Base-by-base conservation (phyloP, 2,797 vertebrate species). In the Botia almorhae region DNA sequence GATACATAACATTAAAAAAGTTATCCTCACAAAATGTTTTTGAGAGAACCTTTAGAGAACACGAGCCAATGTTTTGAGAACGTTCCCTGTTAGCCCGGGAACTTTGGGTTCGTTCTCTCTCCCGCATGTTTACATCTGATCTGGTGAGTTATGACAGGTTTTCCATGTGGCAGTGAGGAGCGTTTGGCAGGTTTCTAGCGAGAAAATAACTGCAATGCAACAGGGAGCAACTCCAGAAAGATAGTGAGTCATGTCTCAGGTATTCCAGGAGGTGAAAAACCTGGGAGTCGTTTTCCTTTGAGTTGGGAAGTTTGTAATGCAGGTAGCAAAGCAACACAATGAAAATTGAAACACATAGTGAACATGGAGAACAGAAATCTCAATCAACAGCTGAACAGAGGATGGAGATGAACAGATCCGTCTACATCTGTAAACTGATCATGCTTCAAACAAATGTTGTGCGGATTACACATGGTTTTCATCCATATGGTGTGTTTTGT, bases 201-300 rank as follows among this genome's bases (percentile, higher is more conserved):
- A 68, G 56, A 82, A 74, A 82, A 82, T 83, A 83, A 70, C 81
- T 60, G 76, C 69, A 78, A 56, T 78, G 29, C 75, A 74, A 63
- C 29, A 80, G 74, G 46, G 82, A 82, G 72, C 36, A 61, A 61
- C 36, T 74, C 56, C 61, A 61, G 55, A 82, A 84, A 81, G 46
- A 43, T 23, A 67, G 43, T 75, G 36, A 64, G 81, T 81, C 74
- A 81, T 74, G 76, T 74, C 55, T 70, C 65, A 43, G 50, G 68
- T 69, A 74, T 58, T 80, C 26, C 64, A 60, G 48, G 74, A 50
- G 71, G 63, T 68, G 74, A 69, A 79, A 58, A 53, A 65, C 10
- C 72, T 71, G 33, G 13, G 19, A 71, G 21, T 46, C 13, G 33
- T 76, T 69, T 72, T 68, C 61, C 46, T 70, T 64, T 72, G 58